Conservation (phyloP, 2,888 invertebrate species). For the Chrysina gloriosa region DNA sequence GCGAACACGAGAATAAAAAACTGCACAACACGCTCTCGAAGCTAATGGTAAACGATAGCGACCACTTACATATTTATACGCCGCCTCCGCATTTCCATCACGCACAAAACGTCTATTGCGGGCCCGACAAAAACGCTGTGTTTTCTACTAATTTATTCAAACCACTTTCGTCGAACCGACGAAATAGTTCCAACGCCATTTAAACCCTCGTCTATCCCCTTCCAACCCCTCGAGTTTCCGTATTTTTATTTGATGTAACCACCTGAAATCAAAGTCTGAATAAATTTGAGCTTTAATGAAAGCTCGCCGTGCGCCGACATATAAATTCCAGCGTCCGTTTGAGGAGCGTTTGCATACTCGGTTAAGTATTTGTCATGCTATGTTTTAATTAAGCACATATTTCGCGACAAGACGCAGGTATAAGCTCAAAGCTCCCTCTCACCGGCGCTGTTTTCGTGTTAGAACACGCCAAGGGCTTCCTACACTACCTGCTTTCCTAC, state of each 20-base stretch:
- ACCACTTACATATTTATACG: slow-evolving; percentile 23
- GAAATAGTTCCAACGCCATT: slow-evolving; percentile 12
- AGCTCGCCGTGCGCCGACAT: slow-evolving; percentile 36
- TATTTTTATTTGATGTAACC: slow-evolving; percentile 40
- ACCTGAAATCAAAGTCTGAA: slow-evolving; percentile 42
- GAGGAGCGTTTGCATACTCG: slow-evolving; percentile 52
- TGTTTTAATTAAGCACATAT: slow-evolving; percentile 64
- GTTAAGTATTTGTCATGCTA: slow-evolving; percentile 64
- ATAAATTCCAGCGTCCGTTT: slow-evolving; percentile 43
- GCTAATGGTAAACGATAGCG: slow-evolving; percentile 15
- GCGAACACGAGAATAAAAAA: not conserved
- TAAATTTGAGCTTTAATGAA: slow-evolving; percentile 38
- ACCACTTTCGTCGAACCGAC: not conserved
- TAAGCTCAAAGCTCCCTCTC: slow-evolving; percentile 55
- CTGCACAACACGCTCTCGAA: slow-evolving; percentile 6
- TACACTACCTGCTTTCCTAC: not conserved
- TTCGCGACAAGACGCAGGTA: slow-evolving; percentile 59
- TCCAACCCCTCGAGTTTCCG: not conserved
- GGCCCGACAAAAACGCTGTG: not conserved
- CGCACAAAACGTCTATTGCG: slow-evolving; percentile 11
- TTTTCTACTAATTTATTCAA: slow-evolving; percentile 22
- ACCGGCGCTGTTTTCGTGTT: slow-evolving; percentile 44
- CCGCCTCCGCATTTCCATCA: not conserved
- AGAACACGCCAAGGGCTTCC: slow-evolving; percentile 54
- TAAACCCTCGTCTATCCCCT: not conserved